Percentiles rank a stretch among this genome's conserved stretches.
Evolutionary conservation across 2,113 vertebrate species (phyloP).

Genomic region (Anguilla japonica): DNA sequence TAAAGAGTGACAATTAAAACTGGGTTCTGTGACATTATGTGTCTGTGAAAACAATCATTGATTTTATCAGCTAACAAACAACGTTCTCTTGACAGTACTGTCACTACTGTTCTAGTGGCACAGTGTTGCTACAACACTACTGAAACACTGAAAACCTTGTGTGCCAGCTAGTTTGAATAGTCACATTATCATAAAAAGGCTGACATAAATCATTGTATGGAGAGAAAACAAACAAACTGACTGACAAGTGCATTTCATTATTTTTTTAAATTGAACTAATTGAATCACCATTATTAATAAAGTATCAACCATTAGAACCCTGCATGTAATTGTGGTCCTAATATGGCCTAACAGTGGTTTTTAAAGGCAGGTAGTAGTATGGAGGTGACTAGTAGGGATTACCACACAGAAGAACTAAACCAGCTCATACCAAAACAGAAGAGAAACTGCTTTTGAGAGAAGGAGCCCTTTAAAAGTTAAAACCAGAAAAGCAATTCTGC

Average conservation of each 20-base stretch:
- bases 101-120: neutral
- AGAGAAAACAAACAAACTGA: neutral
- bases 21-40: neutral
- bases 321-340: neutral
- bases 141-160: neutral
- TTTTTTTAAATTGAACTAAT: neutral
- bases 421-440: neutral
- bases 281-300: neutral
- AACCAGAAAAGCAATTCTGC: neutral
- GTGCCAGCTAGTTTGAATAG: neutral
- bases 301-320: neutral
- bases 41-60: neutral
- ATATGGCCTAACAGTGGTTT: neutral
- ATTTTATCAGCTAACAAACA: neutral
- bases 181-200: neutral
- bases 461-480: slow-evolving; percentile 22
- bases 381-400: neutral
- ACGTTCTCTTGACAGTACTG: neutral
- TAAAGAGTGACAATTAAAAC: neutral
- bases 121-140: neutral
- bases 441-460: neutral
- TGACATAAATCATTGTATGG: neutral
- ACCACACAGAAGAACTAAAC: neutral
- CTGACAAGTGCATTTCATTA: neutral
- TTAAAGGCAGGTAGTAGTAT: neutral